A percentile compares a stretch with the other conserved stretches of the same genome.
phyloP scores from a whole-genome alignment of 2,797 vertebrate genomes.

The Smutsia temminckii region DNA sequence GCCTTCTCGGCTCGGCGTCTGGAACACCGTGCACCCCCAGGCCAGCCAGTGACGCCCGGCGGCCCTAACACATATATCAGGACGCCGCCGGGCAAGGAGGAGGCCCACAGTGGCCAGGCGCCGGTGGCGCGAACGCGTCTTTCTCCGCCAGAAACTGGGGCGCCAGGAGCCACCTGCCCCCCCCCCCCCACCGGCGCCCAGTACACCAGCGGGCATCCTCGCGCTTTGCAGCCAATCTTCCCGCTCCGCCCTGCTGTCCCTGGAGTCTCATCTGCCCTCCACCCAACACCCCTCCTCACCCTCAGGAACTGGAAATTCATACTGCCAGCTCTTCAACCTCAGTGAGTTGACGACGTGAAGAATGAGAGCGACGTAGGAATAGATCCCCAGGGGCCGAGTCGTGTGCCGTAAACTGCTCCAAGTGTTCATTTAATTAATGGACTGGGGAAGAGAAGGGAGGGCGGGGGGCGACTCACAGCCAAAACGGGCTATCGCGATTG shows the following conservation, averaged over 20 bases:
- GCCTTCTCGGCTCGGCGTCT: background rate
- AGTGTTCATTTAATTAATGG: constrained; percentile 72
- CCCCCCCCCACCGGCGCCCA: background rate
- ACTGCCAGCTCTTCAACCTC: constrained; percentile 5
- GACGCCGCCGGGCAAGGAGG: constrained; percentile 40
- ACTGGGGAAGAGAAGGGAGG: constrained; percentile 35
- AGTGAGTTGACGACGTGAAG: background rate
- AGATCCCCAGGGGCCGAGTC: constrained; percentile 64
- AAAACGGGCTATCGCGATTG: constrained; percentile 64
- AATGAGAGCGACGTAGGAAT: background rate
- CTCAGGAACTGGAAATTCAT: constrained; percentile 74
- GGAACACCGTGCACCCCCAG: background rate
- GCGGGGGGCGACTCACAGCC: constrained; percentile 52
- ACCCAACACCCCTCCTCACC: constrained; percentile 52
- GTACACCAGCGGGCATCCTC: background rate
- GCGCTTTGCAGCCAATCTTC: background rate
- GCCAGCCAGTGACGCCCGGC: constrained; percentile 34
- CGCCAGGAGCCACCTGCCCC: background rate
- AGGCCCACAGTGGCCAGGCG: constrained; percentile 14
- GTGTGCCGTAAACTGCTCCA: constrained; percentile 45
- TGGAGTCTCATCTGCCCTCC: background rate
- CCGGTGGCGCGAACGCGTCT: background rate
- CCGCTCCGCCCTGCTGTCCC: background rate
- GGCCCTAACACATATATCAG: background rate
- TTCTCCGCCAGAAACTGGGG: background rate